Evolutionary conservation across 1,140 invertebrate genomes (phyloP), one percentile per base, ranked within the genome.

Genomic region (Daktulosphaira vitifoliae): DNA sequence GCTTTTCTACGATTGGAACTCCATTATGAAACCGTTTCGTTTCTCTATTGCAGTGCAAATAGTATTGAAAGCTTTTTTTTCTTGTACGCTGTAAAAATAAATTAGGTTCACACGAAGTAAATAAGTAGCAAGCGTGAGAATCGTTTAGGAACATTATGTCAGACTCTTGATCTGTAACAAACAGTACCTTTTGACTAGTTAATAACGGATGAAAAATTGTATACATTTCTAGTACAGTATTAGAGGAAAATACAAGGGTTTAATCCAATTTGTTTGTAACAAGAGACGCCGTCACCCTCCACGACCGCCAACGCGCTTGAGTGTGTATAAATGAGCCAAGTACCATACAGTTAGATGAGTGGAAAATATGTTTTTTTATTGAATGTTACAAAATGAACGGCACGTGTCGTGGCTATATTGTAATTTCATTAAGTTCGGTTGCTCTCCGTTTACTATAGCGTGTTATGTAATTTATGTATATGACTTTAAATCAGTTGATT

Each of bases 291-390:
- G 37, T 25, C 38, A 25, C 53, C 53, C 38, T 38, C 53, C 23
- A 39, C 37, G 2, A 23, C 2, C 20, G 9, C n/a, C 18, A 39
- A 56, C 22, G 38, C 11, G 22, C 22, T n/a, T 23, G 38, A 42
- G 38, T 20, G 18, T n/a, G 39, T 42, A 42, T 16, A 42, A 11
- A 42, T 42, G n/a, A 11, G 4, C n/a, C 39, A 16, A 16, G 39
- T 16, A 42, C 26, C 29, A 33, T 18, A 38, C n/a, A 38, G 53
- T 59, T 9, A 23, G 53, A 44, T 44, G 42, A 59, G 53, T 59
- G 53, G 53, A 59, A 59, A 59, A 59, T 59, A 59, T 59, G 53
- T 59, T 59, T 59, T 52, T 52, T 22, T 51, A 56, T 56, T 56
- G 38, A 56, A 59, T 59, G 53, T 59, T 59, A 42, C 53, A 26